Base-by-base conservation (phyloP, 2,113 vertebrate genomes). In the Trematomus loennbergii region DNA sequence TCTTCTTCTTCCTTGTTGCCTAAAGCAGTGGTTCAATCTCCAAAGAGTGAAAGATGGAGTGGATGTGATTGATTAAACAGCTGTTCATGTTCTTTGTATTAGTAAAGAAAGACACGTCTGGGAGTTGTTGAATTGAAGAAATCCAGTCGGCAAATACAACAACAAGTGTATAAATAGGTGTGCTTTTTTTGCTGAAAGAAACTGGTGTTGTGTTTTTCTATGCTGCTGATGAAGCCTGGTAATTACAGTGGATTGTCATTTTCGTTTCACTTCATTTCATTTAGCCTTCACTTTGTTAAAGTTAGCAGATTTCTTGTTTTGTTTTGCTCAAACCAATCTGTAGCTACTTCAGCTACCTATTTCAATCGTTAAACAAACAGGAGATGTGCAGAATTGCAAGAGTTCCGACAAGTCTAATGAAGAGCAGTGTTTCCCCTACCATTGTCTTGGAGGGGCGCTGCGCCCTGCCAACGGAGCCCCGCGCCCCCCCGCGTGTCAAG, bases 1-100 rank as follows among this genome's bases (percentile, higher is more conserved):
- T 86, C 77, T 74, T 86, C 77, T 78, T 74, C 43, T 49, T 74
- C 50, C 66, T 80, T 72, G 46, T 71, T 73, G 55, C 45, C 57
- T 29, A 17, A 48, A 72, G 70, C 16, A 78, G 12, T 71, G 29
- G 59, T 36, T 62, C 22, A 10, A 68, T 72, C 48, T 71, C 50
- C 22, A 54, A 55, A 75, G 67, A 58, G 60, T 45, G 54, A 25
- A 55, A 36, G 29, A 50, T 40, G 12, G 29, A 64, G 49, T 1
- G 45, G 33, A 75, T 80, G 49, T 61, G 55, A 16, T 83, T 72
- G 55, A 78, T 75, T 13, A 67, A 18, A 55, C 4, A 6, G 57
- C 20, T 55, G 25, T 17, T 61, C 6, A 33, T 45, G 3, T 11
- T 17, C 64, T 18, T 63, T 74, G 16, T 18, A 1, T 22, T 81